Evolutionary conservation across 2,113 vertebrate genomes (phyloP).

Genomic region (Coturnix japonica): DNA sequence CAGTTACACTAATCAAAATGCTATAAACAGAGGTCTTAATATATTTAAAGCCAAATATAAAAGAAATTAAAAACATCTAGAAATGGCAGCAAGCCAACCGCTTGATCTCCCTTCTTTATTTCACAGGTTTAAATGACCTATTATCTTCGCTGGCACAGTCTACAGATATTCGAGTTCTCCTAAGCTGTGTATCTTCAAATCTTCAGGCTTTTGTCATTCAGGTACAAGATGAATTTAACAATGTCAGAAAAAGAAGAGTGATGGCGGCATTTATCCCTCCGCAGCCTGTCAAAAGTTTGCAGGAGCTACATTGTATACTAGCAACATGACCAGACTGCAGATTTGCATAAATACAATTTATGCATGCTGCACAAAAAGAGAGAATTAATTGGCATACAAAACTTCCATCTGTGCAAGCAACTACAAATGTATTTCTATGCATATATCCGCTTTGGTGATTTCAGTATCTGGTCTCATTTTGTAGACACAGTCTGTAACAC

Average conservation of each 20-base stretch:
- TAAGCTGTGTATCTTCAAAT: slow-evolving; percentile 71
- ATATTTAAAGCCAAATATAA: background rate
- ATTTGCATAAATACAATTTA: slow-evolving; percentile 49
- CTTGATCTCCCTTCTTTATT: background rate
- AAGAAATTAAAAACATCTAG: background rate
- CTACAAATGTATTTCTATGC: background rate
- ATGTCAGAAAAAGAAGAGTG: background rate
- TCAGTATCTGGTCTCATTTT: slow-evolving; percentile 10
- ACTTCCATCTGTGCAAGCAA: slow-evolving; percentile 52
- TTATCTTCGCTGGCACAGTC: slow-evolving; percentile 63
- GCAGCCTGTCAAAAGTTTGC: background rate
- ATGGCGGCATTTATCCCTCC: background rate
- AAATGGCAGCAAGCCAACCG: background rate
- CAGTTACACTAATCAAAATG: background rate
- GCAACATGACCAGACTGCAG: slow-evolving; percentile 33
- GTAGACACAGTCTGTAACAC: background rate
- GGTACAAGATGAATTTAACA: slow-evolving; percentile 60
- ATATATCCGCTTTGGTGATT: background rate
- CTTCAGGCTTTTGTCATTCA: slow-evolving; percentile 74
- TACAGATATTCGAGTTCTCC: slow-evolving; percentile 68
- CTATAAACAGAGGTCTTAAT: background rate
- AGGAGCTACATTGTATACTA: background rate
- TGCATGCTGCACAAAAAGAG: background rate
- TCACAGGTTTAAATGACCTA: slow-evolving; percentile 71
- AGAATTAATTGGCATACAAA: slow-evolving; percentile 33